Evolutionary conservation across 2,113 vertebrate genomes (phyloP), one percentile per base, ranked within the genome.

Genomic region (Osmerus eperlanus): DNA sequence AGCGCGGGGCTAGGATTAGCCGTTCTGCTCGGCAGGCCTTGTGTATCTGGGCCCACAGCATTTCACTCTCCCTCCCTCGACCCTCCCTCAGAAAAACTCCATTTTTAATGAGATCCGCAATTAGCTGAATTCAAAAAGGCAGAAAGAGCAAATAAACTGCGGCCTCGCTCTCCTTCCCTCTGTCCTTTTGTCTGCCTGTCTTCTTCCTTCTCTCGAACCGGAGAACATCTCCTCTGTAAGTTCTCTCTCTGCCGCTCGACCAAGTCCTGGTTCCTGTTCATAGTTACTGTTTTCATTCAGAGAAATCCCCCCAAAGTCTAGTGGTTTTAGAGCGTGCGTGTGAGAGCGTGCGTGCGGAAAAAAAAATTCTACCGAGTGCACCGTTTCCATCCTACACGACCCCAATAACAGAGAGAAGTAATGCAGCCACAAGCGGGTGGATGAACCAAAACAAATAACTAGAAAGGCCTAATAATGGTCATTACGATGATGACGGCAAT

Each of bases 21-120:
- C 86, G 89, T 90, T 90, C 87, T 90, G 89, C 89, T 89, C 88
- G 81, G 87, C 78, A 90, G 89, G 87, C 87, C 88, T 89, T 88
- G 85, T 89, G 85, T 86, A 85, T 89, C 86, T 80, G 84, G 85
- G 85, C 87, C 87, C 84, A 86, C 83, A 88, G 86, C 81, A 53
- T 85, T 84, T 81, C 84, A 81, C 83, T 68, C 77, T 67, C 70
- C 76, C 82, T 78, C 41, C 28, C 62, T 76, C 55, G 18, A 8
- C 67, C 54, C 71, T 86, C 82, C 41, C n/a, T 85, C 62, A 11
- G 16, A 41, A 41, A 41, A 41, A 41, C 86, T 88, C 85, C 85
- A 83, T 89, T 92, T 92, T 92, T 93, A 93, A 93, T 91, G 90
- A 92, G 89, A 90, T 91, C 89, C 85, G 91, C 91, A 93, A 93